Evolutionary conservation across 2,888 invertebrate genomes (phyloP).

Genomic region (Quadriops clusia): DNA sequence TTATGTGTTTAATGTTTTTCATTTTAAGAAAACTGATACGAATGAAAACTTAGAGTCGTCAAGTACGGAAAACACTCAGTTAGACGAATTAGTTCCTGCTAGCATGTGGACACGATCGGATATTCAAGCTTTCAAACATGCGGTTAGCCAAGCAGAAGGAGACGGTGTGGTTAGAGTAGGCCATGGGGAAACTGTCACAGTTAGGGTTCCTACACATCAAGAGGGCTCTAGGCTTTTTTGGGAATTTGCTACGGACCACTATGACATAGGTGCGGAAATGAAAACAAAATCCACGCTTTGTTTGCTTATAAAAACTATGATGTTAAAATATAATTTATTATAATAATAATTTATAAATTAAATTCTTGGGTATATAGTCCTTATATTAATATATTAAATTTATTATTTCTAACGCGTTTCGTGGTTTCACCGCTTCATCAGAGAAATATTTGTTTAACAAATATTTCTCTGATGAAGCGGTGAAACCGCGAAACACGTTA

Average conservation of each 20-base stretch:
- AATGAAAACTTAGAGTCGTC: conserved; percentile 13
- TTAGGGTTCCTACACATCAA: conserved; percentile 91
- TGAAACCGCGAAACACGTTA: too few species aligned
- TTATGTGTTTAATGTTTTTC: background rate
- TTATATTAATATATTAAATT: too few species aligned
- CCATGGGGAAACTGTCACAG: conserved; percentile 94
- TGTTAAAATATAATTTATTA: conserved; percentile 4
- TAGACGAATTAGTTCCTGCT: conserved; percentile 49
- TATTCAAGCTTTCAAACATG: conserved; percentile 80
- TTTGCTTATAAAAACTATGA: conserved; percentile 5
- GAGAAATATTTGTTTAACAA: too few species aligned
- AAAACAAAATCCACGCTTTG: too few species aligned
- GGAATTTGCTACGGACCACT: conserved; percentile 98
- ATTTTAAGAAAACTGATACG: conserved; percentile 12
- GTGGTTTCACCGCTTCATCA: too few species aligned
- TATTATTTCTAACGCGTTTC: too few species aligned
- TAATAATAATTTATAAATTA: background rate
- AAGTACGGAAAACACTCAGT: conserved; percentile 23
- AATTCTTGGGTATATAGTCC: too few species aligned
- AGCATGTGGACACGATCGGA: conserved; percentile 94
- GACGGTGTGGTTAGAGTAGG: conserved; percentile 88
- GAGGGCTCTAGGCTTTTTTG: conserved; percentile 90
- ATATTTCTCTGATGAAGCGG: too few species aligned
- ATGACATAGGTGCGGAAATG: conserved; percentile 66
- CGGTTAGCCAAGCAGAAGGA: conserved; percentile 62